Percentiles rank a stretch among this genome's conserved stretches.
phyloP scores from a whole-genome alignment of 2,797 vertebrate species.

The Thamnophis elegans region DNA sequence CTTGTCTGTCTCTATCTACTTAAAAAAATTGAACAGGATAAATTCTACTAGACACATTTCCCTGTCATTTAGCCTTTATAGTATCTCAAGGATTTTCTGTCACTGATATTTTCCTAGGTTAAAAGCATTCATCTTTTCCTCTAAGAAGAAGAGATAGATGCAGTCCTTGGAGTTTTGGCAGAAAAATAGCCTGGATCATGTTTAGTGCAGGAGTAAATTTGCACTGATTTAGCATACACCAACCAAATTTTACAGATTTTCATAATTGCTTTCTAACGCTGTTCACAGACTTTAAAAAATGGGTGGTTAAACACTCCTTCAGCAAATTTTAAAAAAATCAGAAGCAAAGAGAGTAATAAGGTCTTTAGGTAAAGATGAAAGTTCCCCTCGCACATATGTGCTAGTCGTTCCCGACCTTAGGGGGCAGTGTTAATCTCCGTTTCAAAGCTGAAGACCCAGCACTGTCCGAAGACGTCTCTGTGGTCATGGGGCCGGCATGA shows the following conservation, averaged over 20 bases:
- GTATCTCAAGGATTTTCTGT: slow-evolving; percentile 2
- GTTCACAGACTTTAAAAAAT: not conserved
- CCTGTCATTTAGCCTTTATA: slow-evolving; percentile 18
- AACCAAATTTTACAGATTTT: not conserved
- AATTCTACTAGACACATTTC: slow-evolving; percentile 6
- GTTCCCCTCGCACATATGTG: no score
- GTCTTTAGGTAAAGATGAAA: not conserved
- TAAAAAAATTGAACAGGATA: not conserved
- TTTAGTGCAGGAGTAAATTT: not conserved
- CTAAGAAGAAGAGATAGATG: not conserved
- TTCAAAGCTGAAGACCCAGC: no score
- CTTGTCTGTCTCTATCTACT: not conserved
- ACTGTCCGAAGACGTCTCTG: no score
- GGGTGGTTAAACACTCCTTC: not conserved
- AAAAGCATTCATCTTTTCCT: not conserved
- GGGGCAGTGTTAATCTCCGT: no score
- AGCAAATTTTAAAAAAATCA: not conserved
- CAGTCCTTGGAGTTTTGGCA: not conserved
- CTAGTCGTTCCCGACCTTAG: no score
- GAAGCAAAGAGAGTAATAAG: not conserved
- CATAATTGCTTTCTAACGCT: not conserved
- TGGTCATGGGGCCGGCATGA: no score
- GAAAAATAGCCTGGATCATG: not conserved
- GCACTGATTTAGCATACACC: not conserved
- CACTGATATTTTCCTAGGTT: slow-evolving; percentile 5